Evolutionary conservation across 2,113 vertebrate species (phyloP).

Genomic region (Aspiorhynchus laticeps): DNA sequence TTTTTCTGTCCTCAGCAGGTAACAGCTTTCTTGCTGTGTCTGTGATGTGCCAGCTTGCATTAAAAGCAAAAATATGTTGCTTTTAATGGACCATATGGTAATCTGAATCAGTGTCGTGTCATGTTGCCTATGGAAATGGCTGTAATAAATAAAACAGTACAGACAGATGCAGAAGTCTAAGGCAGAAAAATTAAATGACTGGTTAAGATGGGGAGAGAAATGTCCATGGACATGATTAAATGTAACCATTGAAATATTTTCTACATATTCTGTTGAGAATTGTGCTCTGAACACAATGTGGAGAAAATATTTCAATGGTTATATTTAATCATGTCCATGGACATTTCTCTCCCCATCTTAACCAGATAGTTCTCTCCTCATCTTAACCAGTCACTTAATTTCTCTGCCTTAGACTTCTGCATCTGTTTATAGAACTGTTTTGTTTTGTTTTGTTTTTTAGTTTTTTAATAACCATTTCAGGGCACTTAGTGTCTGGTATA

Average conservation of each 20-base stretch:
- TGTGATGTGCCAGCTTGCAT: conserved; percentile 39
- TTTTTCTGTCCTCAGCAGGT: background rate
- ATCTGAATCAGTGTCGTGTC: conserved; percentile 56
- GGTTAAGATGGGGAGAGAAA: conserved; percentile 7
- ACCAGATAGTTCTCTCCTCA: no score
- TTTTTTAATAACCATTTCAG: no score
- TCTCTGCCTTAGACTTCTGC: conserved; percentile 20
- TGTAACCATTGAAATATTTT: background rate
- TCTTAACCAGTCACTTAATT: conserved; percentile 34
- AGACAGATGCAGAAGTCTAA: conserved; percentile 16
- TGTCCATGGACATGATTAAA: background rate
- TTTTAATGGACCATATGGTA: conserved; percentile 59
- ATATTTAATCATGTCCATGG: no score
- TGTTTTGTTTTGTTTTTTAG: no score
- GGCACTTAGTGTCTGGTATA: no score
- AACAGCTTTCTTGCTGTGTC: conserved; percentile 25
- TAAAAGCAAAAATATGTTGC: conserved; percentile 51
- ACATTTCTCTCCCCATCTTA: no score
- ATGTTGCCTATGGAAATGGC: conserved; percentile 38
- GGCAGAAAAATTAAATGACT: conserved; percentile 36
- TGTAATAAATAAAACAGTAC: conserved; percentile 44
- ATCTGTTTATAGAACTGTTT: conserved; percentile 35
- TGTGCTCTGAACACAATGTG: no score
- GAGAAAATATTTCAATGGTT: no score
- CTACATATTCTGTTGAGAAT: no score